These are phyloP conservation scores for Lamellibrachia luymesi DNA, from an alignment of 1,140 invertebrate genomes.

Conservation along the genomic window DNA sequence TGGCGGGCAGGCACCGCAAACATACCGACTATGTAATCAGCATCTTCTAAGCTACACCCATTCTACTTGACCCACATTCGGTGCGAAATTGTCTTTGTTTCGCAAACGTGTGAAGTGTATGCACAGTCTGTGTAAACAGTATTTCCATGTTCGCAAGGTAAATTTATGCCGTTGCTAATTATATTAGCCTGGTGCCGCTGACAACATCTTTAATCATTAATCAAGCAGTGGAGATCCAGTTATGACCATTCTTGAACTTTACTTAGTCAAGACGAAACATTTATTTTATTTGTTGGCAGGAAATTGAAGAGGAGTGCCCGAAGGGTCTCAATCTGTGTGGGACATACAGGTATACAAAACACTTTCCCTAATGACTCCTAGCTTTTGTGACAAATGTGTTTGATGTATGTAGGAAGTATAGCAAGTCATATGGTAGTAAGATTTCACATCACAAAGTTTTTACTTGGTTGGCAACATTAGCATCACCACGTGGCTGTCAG, in stretches of 20 bases:
- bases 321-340: neutral
- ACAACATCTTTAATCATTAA: slow-evolving; percentile 6
- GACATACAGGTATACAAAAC: neutral
- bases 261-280: neutral
- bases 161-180: slow-evolving; percentile 1
- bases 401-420: neutral
- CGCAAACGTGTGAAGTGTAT: neutral
- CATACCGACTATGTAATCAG: neutral
- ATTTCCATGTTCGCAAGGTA: neutral
- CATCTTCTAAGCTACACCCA: neutral
- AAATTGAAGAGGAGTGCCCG: neutral
- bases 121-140: neutral
- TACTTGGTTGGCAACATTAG: neutral
- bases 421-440: neutral
- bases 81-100: slow-evolving; percentile 5
- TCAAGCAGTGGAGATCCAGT: neutral
- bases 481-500: neutral
- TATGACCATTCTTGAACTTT: neutral
- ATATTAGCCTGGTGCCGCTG: neutral
- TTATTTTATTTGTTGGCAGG: neutral
- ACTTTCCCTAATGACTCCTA: neutral
- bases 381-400: neutral
- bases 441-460: neutral
- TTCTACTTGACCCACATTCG: neutral
- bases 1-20: neutral